These are phyloP conservation scores for Antheraea yamamai DNA, from an alignment of 2,888 invertebrate species.

Conservation along the genomic window DNA sequence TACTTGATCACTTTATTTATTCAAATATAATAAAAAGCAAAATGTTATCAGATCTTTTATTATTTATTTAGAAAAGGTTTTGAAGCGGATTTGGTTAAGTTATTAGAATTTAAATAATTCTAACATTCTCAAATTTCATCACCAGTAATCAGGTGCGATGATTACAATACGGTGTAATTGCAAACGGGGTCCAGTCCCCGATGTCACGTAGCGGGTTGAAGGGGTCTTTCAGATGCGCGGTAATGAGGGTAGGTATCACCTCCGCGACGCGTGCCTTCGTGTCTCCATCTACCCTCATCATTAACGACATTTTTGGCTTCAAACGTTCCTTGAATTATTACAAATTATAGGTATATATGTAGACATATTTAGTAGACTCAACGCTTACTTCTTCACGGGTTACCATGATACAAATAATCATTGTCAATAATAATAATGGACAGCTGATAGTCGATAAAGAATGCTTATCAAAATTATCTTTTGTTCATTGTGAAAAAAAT, in stretches of 20 bases:
- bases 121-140: background rate
- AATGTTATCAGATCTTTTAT: too few relatives aligned
- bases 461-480: too few relatives aligned
- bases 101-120: background rate
- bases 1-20: too few relatives aligned
- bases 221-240: constrained; percentile 28
- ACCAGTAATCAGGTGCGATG: background rate
- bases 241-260: constrained; percentile 41
- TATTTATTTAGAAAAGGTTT: too few relatives aligned
- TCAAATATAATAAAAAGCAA: too few relatives aligned
- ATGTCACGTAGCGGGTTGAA: constrained; percentile 38
- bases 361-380: background rate
- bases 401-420: too few relatives aligned
- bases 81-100: too few relatives aligned
- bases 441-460: too few relatives aligned
- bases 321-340: background rate
- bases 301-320: constrained; percentile 12
- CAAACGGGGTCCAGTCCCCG: background rate
- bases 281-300: constrained; percentile 4
- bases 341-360: background rate
- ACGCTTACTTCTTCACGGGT: too few relatives aligned
- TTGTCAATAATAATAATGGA: too few relatives aligned
- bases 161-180: constrained; percentile 13
- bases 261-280: constrained; percentile 28
- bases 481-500: too few relatives aligned